Evolutionary conservation across 1,140 invertebrate genomes (phyloP).

Genomic region (Apolygus lucorum): DNA sequence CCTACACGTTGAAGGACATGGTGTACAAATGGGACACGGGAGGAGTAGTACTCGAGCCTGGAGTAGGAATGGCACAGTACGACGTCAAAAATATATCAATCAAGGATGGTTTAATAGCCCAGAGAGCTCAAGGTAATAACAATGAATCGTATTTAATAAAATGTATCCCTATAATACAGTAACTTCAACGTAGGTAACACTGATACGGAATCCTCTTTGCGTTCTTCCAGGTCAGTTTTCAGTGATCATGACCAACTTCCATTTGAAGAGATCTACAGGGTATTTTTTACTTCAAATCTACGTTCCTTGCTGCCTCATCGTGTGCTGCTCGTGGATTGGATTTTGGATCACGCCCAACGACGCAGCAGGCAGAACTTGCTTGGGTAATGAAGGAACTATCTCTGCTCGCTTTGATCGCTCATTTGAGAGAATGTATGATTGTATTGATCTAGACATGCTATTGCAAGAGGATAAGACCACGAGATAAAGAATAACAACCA

Average conservation of each 20-base stretch:
- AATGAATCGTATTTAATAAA: too few species aligned
- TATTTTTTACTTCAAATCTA: constrained; percentile 56
- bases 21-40: constrained; percentile 46
- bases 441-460: too few species aligned
- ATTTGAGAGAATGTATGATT: too few species aligned
- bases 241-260: constrained; percentile 45
- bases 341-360: constrained; percentile 58
- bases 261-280: constrained; percentile 45
- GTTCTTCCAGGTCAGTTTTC: constrained; percentile 36
- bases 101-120: constrained; percentile 23
- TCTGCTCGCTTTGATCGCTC: too few species aligned
- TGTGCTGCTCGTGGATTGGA: constrained; percentile 52
- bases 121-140: constrained; percentile 31
- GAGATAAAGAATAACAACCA: too few species aligned
- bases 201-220: too few species aligned
- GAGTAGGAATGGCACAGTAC: constrained; percentile 42
- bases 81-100: constrained; percentile 39
- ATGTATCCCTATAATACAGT: too few species aligned
- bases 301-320: constrained; percentile 51
- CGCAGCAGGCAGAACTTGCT: constrained; percentile 48
- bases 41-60: constrained; percentile 37
- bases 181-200: too few species aligned
- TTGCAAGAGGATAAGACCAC: too few species aligned
- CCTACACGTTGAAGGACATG: constrained; percentile 48
- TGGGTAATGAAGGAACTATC: too few species aligned